Evolutionary conservation across 2,888 invertebrate species (phyloP).

Genomic region (Drosophila buzzatii): DNA sequence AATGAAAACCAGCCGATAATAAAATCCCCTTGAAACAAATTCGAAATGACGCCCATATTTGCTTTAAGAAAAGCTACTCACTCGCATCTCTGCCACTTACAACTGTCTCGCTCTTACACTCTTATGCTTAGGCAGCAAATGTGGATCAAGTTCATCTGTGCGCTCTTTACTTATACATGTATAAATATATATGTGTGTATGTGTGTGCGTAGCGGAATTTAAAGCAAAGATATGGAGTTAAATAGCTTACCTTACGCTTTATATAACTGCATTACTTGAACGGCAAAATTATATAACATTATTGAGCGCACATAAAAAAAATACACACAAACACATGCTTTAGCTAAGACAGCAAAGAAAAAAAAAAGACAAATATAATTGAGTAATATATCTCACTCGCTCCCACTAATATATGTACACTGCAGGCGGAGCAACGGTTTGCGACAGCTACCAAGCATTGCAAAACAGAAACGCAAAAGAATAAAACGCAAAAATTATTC

Average conservation of each 20-base stretch:
- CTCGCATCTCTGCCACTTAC: background rate
- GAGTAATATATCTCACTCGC: background rate
- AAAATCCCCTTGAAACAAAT: background rate
- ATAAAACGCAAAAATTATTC: background rate
- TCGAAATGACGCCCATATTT: background rate
- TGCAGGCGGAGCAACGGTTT: background rate
- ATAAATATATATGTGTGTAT: background rate
- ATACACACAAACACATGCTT: background rate
- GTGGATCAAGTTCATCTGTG: constrained; percentile 8
- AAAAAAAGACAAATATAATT: background rate
- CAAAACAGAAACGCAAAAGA: background rate
- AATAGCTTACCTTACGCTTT: background rate
- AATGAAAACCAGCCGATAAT: background rate
- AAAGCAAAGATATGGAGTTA: background rate
- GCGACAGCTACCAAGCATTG: too few species aligned
- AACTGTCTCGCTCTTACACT: background rate
- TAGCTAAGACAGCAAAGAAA: background rate
- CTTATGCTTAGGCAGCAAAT: background rate
- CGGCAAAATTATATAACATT: background rate
- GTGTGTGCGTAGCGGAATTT: background rate
- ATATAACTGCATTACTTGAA: background rate
- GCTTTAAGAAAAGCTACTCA: background rate
- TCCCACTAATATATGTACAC: background rate
- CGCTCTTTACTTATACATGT: background rate
- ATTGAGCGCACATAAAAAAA: background rate